These are phyloP conservation scores for Seriola dumerili DNA, from an alignment of 2,113 vertebrate genomes.

Conservation along the genomic window DNA sequence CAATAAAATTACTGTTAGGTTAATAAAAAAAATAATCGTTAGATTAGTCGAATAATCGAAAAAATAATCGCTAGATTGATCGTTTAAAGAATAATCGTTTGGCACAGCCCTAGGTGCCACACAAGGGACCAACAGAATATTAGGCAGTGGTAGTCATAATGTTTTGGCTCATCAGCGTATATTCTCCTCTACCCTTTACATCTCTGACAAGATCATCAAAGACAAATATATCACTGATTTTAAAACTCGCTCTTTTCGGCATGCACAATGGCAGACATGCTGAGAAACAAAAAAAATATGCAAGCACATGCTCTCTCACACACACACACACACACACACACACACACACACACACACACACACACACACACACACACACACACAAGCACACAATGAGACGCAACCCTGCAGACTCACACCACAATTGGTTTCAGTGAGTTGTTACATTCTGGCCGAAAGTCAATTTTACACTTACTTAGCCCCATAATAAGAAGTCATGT, in stretches of 20 bases:
- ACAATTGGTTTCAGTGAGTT: constrained; percentile 63
- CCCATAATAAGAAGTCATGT: constrained; percentile 76
- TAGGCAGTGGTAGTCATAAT: neutral
- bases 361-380: neutral
- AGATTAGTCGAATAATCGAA: too few relatives aligned
- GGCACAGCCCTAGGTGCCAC: neutral
- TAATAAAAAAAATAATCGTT: too few relatives aligned
- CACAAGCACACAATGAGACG: constrained; percentile 13
- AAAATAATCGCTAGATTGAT: too few relatives aligned
- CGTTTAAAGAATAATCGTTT: too few relatives aligned
- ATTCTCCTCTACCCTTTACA: constrained; percentile 7
- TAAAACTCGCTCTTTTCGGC: neutral
- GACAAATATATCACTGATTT: neutral
- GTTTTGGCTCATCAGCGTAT: neutral
- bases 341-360: too few relatives aligned
- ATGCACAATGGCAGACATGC: constrained; percentile 21
- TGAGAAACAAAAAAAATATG: constrained; percentile 27
- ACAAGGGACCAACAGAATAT: neutral
- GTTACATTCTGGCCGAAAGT: constrained; percentile 72
- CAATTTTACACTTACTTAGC: constrained; percentile 80
- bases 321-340: too few relatives aligned
- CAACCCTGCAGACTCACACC: constrained; percentile 42
- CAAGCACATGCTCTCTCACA: constrained; percentile 13
- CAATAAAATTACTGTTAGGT: too few relatives aligned
- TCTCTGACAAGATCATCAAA: constrained; percentile 12